These are phyloP conservation scores for Eucriotettix oculatus DNA, from an alignment of 2,888 invertebrate genomes.

Conservation along the genomic window DNA sequence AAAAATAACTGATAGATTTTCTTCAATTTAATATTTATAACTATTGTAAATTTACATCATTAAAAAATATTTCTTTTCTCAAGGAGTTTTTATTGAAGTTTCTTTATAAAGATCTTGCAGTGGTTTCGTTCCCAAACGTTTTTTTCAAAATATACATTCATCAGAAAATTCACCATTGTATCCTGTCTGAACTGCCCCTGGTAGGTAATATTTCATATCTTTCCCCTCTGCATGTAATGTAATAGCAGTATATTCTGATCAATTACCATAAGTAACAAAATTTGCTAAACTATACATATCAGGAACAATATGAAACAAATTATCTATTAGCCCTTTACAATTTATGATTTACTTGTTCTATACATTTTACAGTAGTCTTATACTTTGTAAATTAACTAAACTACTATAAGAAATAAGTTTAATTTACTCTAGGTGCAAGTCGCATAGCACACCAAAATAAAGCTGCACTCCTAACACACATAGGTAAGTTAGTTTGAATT, in stretches of 20 bases:
- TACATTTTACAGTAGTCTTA: too few species aligned
- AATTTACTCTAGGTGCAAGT: slow-evolving; percentile 61
- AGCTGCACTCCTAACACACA: slow-evolving; percentile 89
- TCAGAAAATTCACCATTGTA: slow-evolving; percentile 55
- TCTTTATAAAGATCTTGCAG: slow-evolving; percentile 64
- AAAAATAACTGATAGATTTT: too few species aligned
- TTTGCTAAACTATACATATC: too few species aligned
- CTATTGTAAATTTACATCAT: too few species aligned
- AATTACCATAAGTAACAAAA: too few species aligned
- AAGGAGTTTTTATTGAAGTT: slow-evolving; percentile 11
- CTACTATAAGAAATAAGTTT: background rate
- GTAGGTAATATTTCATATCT: slow-evolving; percentile 61
- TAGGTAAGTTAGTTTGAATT: slow-evolving; percentile 84
- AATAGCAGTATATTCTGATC: background rate
- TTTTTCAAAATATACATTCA: slow-evolving; percentile 84
- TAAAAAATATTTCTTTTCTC: too few species aligned
- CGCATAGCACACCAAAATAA: slow-evolving; percentile 83
- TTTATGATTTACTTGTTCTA: too few species aligned
- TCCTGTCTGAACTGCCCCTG: slow-evolving; percentile 75
- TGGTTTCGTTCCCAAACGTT: slow-evolving; percentile 84
- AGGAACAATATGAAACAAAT: too few species aligned
- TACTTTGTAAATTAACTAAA: background rate
- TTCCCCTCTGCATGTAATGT: slow-evolving; percentile 46
- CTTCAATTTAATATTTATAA: too few species aligned
- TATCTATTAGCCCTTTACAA: too few species aligned